A percentile compares a stretch with the other conserved stretches of the same genome.
Evolutionary conservation across 2,888 invertebrate genomes (phyloP).

Genomic region (Parasteatoda lunata): DNA sequence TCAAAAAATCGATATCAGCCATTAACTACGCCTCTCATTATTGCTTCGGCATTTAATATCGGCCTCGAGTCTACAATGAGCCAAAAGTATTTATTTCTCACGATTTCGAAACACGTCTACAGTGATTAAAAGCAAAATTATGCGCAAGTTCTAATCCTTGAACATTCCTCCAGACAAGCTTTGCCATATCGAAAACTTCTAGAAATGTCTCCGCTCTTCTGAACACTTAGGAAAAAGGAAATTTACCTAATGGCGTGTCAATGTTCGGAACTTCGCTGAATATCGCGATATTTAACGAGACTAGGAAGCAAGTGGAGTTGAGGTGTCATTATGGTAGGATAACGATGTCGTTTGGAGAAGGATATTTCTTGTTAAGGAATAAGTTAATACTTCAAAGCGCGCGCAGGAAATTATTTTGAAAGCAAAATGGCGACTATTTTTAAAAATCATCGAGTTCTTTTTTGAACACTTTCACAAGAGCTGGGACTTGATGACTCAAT

Average conservation of each 20-base stretch:
- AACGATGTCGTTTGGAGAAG: conserved; percentile 62
- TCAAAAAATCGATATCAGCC: too few species aligned
- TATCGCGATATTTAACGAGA: conserved; percentile 66
- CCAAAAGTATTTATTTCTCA: conserved; percentile 1
- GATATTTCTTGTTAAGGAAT: conserved; percentile 55
- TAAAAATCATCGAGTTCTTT: conserved; percentile 4
- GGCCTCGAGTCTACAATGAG: neutral
- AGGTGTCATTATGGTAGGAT: conserved; percentile 64
- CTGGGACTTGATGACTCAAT: too few species aligned
- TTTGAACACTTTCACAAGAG: neutral
- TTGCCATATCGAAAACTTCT: conserved; percentile 16
- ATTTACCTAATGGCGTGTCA: conserved; percentile 67
- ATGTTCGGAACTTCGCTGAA: conserved; percentile 55
- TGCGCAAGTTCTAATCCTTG: conserved; percentile 36
- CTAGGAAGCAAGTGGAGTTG: conserved; percentile 65
- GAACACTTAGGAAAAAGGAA: conserved; percentile 64
- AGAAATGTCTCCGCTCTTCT: conserved; percentile 9
- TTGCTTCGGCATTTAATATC: neutral
- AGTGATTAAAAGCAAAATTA: conserved; percentile 64
- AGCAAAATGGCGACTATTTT: conserved; percentile 47
- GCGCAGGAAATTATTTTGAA: conserved; percentile 57
- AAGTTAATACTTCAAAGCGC: conserved; percentile 51
- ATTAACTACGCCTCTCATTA: neutral
- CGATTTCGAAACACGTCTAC: conserved; percentile 24
- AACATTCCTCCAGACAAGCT: conserved; percentile 15